Evolutionary conservation across 2,113 vertebrate species (phyloP).

Genomic region (Anthoscopus minutus): DNA sequence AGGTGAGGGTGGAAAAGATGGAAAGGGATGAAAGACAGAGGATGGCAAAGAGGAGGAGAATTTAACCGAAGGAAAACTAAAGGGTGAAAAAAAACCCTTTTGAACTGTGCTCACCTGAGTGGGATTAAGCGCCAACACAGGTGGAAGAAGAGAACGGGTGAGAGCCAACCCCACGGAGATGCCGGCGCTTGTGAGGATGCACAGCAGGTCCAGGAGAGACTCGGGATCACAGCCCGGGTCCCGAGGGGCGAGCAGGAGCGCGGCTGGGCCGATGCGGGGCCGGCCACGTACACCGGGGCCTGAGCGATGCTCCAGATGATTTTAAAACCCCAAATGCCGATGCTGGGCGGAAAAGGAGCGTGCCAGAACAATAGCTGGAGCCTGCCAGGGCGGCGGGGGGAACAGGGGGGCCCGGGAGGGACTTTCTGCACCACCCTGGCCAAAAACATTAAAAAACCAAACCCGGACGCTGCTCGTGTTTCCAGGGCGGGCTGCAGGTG

Average conservation of each 20-base stretch:
- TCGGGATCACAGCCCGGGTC: rapidly evolving
- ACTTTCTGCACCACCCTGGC: neutral
- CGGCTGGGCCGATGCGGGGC: rapidly evolving
- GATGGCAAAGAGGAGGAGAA: neutral
- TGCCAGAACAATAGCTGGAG: neutral
- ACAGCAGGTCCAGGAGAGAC: neutral
- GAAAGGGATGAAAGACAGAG: neutral
- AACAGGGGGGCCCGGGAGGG: neutral
- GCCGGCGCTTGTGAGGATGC: rapidly evolving
- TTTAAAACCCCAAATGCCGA: rapidly evolving
- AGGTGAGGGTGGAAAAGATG: neutral
- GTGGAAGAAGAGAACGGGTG: neutral
- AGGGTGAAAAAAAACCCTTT: neutral
- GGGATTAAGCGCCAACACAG: neutral
- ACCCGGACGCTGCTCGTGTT: neutral
- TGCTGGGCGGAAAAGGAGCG: neutral
- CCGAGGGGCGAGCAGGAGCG: neutral
- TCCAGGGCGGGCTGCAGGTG: neutral
- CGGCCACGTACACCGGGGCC: neutral
- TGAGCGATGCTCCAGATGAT: neutral
- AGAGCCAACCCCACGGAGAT: neutral
- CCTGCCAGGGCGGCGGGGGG: neutral
- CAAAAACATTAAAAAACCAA: no score
- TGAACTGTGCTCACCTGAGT: neutral
- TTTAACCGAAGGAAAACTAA: neutral